These are phyloP conservation scores for Sisyra nigra DNA, from an alignment of 2,888 invertebrate species.

Conservation along the genomic window DNA sequence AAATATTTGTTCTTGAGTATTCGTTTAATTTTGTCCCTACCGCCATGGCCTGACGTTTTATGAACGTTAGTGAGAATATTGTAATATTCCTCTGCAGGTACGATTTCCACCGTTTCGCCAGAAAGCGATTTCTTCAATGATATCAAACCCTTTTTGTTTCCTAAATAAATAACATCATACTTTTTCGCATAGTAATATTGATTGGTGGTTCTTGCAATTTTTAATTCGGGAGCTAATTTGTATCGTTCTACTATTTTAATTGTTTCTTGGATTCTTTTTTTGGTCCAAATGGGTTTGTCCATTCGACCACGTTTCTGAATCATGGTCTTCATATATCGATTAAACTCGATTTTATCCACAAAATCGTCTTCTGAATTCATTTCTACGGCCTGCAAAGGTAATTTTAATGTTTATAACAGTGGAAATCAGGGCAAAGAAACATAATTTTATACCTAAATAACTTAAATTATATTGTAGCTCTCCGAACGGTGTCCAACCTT, in stretches of 20 bases:
- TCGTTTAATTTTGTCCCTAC: slow-evolving; percentile 13
- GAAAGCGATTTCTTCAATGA: slow-evolving; percentile 5
- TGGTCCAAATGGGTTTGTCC: background rate
- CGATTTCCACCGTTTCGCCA: slow-evolving; percentile 3
- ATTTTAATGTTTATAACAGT: too few relatives aligned
- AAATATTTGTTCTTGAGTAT: slow-evolving; percentile 9
- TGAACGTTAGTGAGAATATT: slow-evolving; percentile 7
- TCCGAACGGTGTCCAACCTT: too few relatives aligned
- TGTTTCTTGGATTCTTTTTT: background rate
- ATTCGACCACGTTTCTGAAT: too few relatives aligned
- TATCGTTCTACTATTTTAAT: background rate
- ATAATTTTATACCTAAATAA: too few relatives aligned
- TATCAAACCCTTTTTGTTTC: slow-evolving; percentile 10
- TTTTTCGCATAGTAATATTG: slow-evolving; percentile 9
- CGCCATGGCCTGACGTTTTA: slow-evolving; percentile 12
- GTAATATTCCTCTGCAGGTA: slow-evolving; percentile 1
- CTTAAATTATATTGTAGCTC: too few relatives aligned
- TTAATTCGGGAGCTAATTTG: slow-evolving; percentile 2
- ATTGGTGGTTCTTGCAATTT: slow-evolving; percentile 9
- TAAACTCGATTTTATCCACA: too few relatives aligned
- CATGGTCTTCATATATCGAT: too few relatives aligned
- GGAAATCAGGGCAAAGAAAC: too few relatives aligned
- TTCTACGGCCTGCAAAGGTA: too few relatives aligned
- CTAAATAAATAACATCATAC: slow-evolving; percentile 10
- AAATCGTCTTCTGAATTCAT: too few relatives aligned